Base-by-base conservation (phyloP, 2,888 invertebrate genomes). In the Altica lythri region DNA sequence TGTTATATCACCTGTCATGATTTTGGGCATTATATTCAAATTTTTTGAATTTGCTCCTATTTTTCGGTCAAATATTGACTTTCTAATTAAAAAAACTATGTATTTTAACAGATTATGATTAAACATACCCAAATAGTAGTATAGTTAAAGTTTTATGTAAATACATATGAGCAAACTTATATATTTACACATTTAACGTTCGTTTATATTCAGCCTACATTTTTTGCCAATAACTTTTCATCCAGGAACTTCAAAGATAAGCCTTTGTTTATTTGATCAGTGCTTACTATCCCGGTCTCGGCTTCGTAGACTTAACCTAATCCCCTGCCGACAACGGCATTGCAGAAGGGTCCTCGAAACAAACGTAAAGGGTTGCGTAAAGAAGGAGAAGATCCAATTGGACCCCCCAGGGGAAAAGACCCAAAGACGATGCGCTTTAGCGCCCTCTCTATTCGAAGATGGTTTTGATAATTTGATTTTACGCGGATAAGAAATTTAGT, bases 391-490 rank as follows among this genome's bases (percentile, higher is more conserved):
- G 27, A 19, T 37, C 13, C 38, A 17, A 47, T 29, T 13, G 29
- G 30, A 18, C 27, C 12, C 18, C 48, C 19, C 5, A 19, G 30
- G 48, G 17, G 18, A 22, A 29, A 2, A 6, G 17, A 29, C 9
- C 38, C 9, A 27, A 38, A 38, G 37, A 13, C 30, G 12, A 29
- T 32, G 14, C 19, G 2, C 19, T 12, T 12, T 22, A 17, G 6
- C 38, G 22, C 40, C 18, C 30, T 6, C 6, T n/a, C 13, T 29
- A 27, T n/a, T n/a, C 13, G 17, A 48, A 48, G 48, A 48, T 29
- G 48, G 13, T 48, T 38, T 48, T 48, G 38, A 38, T 48, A 48
- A 48, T 48, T 48, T 35, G 48, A 48, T 48, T 48, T 38, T 17
- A 27, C 19, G 29, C 27, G 29, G 48, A 48, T 38, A 38, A 29